These are phyloP conservation scores for Atherinomorus stipes DNA, from an alignment of 2,113 vertebrate genomes.

Conservation along the genomic window DNA sequence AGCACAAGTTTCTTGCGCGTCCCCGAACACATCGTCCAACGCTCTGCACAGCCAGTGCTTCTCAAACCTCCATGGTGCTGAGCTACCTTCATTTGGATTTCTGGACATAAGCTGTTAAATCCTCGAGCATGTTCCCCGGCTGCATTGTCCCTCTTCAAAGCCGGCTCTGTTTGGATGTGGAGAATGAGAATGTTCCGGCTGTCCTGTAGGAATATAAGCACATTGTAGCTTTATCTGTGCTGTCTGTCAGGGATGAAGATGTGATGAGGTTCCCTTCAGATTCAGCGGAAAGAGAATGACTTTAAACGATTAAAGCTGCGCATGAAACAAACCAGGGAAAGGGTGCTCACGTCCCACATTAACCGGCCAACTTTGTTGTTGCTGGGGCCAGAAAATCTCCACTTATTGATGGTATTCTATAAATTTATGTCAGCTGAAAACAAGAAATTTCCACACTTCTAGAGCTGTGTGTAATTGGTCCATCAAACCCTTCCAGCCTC, in stretches of 20 bases:
- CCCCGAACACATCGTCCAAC: slow-evolving; percentile 1
- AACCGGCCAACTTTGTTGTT: too few species aligned
- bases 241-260: slow-evolving; percentile 7
- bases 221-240: neutral
- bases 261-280: neutral
- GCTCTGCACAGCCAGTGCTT: slow-evolving; percentile 6
- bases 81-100: slow-evolving; percentile 25
- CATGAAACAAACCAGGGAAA: neutral
- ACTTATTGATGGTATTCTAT: too few species aligned
- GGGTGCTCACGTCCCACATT: too few species aligned
- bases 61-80: neutral
- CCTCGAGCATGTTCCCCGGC: slow-evolving; percentile 4
- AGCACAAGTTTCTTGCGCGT: neutral
- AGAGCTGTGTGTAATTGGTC: too few species aligned
- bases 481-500: too few species aligned
- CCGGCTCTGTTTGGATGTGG: slow-evolving; percentile 1
- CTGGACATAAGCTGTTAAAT: slow-evolving; percentile 24
- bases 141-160: slow-evolving; percentile 25
- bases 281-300: neutral
- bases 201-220: slow-evolving; percentile 28
- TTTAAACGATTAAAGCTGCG: neutral
- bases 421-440: too few species aligned
- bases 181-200: slow-evolving; percentile 9
- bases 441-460: too few species aligned
- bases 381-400: too few species aligned